Base-by-base conservation (phyloP, 2,797 vertebrate species). In the Simalia tracyae region DNA sequence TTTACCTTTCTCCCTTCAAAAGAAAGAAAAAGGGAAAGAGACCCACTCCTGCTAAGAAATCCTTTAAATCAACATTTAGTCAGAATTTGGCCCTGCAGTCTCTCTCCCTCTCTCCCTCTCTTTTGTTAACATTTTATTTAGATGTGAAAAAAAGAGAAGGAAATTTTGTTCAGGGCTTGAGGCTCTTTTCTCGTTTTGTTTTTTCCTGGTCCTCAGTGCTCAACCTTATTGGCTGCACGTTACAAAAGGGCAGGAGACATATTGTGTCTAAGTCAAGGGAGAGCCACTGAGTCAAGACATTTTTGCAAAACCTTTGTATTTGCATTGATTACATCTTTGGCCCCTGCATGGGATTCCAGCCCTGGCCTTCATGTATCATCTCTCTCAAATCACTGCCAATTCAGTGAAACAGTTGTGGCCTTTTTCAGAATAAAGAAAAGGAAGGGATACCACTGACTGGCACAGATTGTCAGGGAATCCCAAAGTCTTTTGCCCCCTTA, bases 51-150 rank as follows among this genome's bases (percentile, higher is more conserved):
- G 36, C 96, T 94, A 96, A 96, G 95, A 94, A 17, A 95, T 96
- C 96, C 95, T 97, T 96, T 96, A 96, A 97, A 97, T 96, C 95
- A 96, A 96, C 96, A 96, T 96, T 97, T 96, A 97, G 97, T 96
- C 93, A 96, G 96, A 94, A 96, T 11, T 96, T 95, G 95, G 97
- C 95, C 96, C 96, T 94, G 90, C 95, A 95, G 95, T 97, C 5
- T 50, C 50, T 50, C 50, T 50, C 5, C 3, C 50, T 50, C 50
- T 50, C 4, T 54, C 95, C 97, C 94, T 97, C 97, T 96, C 92
- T 66, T n/a, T 66, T 46, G 26, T 96, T 15, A 68, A 68, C 64
- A n/a, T 96, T 95, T 96, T 96, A 95, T 97, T 97, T 96, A 96
- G 96, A 97, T 54, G 93, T 93, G 94, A 94, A 54, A 59, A 59